Evolutionary conservation across 2,797 vertebrate genomes (phyloP).

Genomic region (Mus minutoides): DNA sequence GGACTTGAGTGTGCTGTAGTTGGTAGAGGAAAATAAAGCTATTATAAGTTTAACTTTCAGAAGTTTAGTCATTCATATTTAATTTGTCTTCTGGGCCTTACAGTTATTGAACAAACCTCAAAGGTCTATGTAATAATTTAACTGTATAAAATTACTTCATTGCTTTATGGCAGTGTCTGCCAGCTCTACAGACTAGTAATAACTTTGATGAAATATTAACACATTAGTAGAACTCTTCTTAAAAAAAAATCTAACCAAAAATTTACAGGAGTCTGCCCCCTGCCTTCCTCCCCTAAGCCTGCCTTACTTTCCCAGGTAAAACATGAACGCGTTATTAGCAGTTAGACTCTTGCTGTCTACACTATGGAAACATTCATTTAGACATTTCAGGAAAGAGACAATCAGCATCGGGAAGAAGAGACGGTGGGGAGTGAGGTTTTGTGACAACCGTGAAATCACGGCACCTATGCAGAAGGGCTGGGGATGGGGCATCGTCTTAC

Average conservation of each 20-base stretch:
- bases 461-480: background rate
- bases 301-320: slow-evolving; percentile 21
- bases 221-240: background rate
- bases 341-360: background rate
- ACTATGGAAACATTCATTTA: background rate
- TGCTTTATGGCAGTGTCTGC: background rate
- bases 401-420: background rate
- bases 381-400: background rate
- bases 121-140: background rate
- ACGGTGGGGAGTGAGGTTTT: background rate
- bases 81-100: background rate
- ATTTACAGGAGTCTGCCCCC: background rate
- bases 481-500: background rate
- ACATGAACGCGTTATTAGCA: slow-evolving; percentile 1
- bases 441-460: background rate
- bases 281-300: background rate
- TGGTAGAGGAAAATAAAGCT: background rate
- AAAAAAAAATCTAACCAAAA: background rate
- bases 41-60: background rate
- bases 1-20: background rate
- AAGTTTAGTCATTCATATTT: background rate
- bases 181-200: background rate
- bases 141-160: background rate
- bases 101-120: background rate
- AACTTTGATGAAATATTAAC: background rate